These are phyloP conservation scores for Ambastaia sidthimunki DNA, from an alignment of 2,797 vertebrate species.

Conservation along the genomic window DNA sequence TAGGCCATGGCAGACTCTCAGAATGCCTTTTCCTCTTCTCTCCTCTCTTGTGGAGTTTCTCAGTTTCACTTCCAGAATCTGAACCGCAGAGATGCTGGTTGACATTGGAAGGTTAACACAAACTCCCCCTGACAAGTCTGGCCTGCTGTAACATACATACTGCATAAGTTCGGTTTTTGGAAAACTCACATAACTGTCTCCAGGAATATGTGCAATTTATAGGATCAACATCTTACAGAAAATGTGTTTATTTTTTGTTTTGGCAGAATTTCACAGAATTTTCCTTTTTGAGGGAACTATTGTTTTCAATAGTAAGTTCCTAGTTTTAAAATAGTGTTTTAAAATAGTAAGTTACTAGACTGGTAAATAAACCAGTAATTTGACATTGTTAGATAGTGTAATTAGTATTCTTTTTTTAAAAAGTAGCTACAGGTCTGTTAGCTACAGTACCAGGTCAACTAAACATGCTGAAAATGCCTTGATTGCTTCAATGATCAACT, in stretches of 20 bases:
- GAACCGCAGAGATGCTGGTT: slow-evolving; percentile 7
- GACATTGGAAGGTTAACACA: slow-evolving; percentile 9
- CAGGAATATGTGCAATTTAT: slow-evolving; percentile 14
- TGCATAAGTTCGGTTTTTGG: slow-evolving; percentile 16
- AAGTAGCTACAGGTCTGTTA: too few species aligned
- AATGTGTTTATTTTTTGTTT: slow-evolving; percentile 4
- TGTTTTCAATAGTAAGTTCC: not conserved
- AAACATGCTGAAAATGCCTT: too few species aligned
- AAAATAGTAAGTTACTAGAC: too few species aligned
- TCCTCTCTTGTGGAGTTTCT: slow-evolving; percentile 13
- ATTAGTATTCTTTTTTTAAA: too few species aligned
- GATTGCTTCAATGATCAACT: too few species aligned
- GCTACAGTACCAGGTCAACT: too few species aligned
- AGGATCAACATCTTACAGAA: slow-evolving; percentile 25
- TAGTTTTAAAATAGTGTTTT: too few species aligned
- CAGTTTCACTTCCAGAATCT: slow-evolving; percentile 1
- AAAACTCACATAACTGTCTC: not conserved
- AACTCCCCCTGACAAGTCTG: slow-evolving; percentile 18
- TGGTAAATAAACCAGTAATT: too few species aligned
- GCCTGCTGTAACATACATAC: slow-evolving; percentile 3
- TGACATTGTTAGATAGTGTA: too few species aligned
- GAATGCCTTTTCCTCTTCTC: not conserved
- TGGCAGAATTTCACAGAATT: too few species aligned
- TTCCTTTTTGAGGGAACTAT: too few species aligned
- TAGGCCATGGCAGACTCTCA: slow-evolving; percentile 2